Conservation (phyloP, 2,797 vertebrate species). For the Periophthalmus magnuspinnatus region DNA sequence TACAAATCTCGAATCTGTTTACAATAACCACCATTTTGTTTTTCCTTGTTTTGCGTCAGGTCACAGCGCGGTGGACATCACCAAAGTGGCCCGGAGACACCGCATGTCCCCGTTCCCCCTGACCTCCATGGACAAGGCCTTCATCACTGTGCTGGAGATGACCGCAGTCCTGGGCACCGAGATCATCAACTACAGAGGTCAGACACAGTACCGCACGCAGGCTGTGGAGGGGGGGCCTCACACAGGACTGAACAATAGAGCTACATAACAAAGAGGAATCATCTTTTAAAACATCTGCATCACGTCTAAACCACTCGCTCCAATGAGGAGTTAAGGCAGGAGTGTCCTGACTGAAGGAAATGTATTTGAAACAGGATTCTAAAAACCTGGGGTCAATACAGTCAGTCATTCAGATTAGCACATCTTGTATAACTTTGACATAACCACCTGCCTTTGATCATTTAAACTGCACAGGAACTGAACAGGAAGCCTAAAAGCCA, state of each 20-base stretch:
- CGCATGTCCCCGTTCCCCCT: slow-evolving; percentile 98
- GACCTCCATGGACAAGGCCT: slow-evolving; percentile 99
- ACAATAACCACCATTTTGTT: neutral
- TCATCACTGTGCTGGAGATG: slow-evolving; percentile 99
- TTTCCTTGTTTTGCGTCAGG: slow-evolving; percentile 68
- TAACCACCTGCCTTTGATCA: too few species aligned
- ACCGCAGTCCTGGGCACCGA: slow-evolving; percentile 97
- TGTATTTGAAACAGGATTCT: too few species aligned
- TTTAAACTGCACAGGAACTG: too few species aligned
- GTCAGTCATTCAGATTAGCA: too few species aligned
- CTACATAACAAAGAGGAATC: neutral
- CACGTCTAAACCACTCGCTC: neutral
- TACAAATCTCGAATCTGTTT: too few species aligned
- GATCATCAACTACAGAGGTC: slow-evolving; percentile 98
- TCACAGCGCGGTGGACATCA: slow-evolving; percentile 99
- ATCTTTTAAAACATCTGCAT: neutral
- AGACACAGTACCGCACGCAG: neutral
- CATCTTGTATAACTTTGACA: too few species aligned
- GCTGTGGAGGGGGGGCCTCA: neutral
- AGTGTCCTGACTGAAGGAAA: too few species aligned
- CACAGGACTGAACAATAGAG: neutral
- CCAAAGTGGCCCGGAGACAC: slow-evolving; percentile 96
- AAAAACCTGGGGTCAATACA: too few species aligned
- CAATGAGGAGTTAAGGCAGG: too few species aligned
- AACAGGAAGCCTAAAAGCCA: too few species aligned